A percentile compares a stretch with the other conserved stretches of the same genome.
phyloP scores from a whole-genome alignment of 1,140 invertebrate species.

The Elymnias hypermnestra region DNA sequence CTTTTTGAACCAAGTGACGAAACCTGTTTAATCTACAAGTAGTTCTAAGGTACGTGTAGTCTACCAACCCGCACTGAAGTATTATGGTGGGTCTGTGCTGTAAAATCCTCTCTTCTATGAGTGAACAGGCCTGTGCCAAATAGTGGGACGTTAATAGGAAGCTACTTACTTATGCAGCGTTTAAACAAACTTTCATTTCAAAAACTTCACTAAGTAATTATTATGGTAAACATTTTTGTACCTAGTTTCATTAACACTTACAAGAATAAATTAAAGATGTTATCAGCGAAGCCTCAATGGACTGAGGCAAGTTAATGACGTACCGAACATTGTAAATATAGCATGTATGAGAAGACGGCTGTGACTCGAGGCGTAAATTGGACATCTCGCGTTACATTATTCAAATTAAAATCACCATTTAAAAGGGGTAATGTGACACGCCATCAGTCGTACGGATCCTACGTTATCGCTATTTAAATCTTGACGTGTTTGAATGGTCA shows the following conservation, averaged over 20 bases:
- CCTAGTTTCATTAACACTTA: constrained; percentile 1
- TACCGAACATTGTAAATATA: background rate
- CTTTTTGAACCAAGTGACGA: no score
- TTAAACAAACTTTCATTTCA: no score
- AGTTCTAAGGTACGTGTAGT: no score
- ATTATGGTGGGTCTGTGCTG: no score
- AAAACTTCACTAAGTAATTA: background rate
- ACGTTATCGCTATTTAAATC: constrained; percentile 55
- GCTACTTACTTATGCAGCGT: no score
- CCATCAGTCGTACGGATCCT: constrained; percentile 50
- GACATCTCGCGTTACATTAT: constrained; percentile 26
- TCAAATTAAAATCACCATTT: constrained; percentile 37
- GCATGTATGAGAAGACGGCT: background rate
- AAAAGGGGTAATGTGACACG: constrained; percentile 49
- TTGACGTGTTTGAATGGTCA: constrained; percentile 45
- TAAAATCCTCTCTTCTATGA: no score
- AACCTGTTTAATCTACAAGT: no score
- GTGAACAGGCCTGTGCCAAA: no score
- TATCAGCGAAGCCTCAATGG: constrained; percentile 1
- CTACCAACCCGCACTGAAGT: no score
- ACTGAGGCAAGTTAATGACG: constrained; percentile 3
- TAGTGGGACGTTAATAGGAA: no score
- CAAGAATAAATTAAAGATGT: constrained; percentile 7
- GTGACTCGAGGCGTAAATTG: constrained; percentile 24
- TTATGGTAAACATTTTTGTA: constrained; percentile 3